Conservation (phyloP, 2,888 invertebrate species). For the Psococerastis gibbosa region DNA sequence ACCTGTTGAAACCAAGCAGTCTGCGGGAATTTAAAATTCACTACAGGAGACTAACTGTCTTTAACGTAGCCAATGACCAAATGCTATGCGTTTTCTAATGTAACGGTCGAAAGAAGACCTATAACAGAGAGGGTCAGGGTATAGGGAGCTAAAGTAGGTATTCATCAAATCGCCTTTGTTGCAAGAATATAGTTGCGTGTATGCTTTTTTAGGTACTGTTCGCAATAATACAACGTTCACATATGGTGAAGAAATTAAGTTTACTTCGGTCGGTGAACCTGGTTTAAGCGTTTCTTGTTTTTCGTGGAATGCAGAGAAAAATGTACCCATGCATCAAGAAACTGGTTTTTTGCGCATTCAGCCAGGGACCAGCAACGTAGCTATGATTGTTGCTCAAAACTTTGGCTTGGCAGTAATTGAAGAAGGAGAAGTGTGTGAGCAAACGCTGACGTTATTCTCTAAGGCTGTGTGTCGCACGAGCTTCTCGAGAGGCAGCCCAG, state of each 20-base stretch:
- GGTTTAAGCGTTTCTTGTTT: constrained; percentile 35
- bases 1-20: too few species aligned
- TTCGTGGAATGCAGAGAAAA: constrained; percentile 32
- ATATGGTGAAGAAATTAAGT: constrained; percentile 37
- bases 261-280: constrained; percentile 38
- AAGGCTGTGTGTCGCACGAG: constrained; percentile 30
- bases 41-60: too few species aligned
- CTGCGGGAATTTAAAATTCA: too few species aligned
- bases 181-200: too few species aligned
- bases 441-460: constrained; percentile 27
- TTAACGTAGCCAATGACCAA: too few species aligned
- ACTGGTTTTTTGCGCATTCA: constrained; percentile 38
- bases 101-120: too few species aligned
- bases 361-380: constrained; percentile 32
- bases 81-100: too few species aligned
- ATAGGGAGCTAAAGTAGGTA: too few species aligned
- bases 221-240: constrained; percentile 36
- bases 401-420: constrained; percentile 39
- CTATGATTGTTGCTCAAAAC: constrained; percentile 38
- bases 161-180: too few species aligned
- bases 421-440: constrained; percentile 30
- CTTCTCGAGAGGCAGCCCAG: constrained; percentile 33
- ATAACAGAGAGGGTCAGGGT: too few species aligned
- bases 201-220: constrained; percentile 31
- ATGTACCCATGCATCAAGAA: constrained; percentile 40